phyloP scores from a whole-genome alignment of 2,888 invertebrate species.

The Campoplex capitator region DNA sequence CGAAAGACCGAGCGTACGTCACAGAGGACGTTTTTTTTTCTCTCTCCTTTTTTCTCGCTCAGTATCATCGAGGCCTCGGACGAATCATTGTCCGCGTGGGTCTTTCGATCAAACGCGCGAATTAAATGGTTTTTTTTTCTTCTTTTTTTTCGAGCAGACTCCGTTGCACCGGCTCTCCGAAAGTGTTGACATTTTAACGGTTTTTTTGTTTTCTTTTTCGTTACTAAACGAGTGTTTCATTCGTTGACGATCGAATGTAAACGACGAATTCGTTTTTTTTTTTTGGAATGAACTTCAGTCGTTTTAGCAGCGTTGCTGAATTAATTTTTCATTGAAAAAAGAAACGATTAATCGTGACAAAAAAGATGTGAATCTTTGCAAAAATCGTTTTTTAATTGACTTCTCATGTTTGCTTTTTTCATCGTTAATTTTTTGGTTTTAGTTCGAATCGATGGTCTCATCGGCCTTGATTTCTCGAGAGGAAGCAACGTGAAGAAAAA shows the following conservation, averaged over 20 bases:
- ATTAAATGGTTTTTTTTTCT: not conserved
- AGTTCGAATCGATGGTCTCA: not conserved
- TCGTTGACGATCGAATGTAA: not conserved
- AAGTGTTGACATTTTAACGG: not conserved
- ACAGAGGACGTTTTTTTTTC: conserved; percentile 33
- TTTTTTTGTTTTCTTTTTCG: not conserved
- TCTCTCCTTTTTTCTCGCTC: not conserved
- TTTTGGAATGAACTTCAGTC: not conserved
- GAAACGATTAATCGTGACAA: not conserved
- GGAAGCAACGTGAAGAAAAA: not conserved
- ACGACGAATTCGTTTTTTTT: not conserved
- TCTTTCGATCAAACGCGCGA: not conserved
- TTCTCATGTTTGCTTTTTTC: not conserved
- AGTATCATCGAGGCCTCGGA: not conserved
- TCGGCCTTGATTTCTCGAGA: not conserved
- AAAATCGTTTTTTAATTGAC: not conserved
- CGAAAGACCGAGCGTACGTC: conserved; percentile 35
- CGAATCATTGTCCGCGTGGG: not conserved
- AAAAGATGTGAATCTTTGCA: not conserved
- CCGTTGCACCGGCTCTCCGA: not conserved
- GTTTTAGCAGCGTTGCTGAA: not conserved
- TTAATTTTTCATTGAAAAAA: not conserved
- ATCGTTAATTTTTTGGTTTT: not conserved
- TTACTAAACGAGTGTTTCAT: not conserved
- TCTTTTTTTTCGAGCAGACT: not conserved